phyloP scores from a whole-genome alignment of 1,140 invertebrate genomes.

The Leptopilina clavipes region DNA sequence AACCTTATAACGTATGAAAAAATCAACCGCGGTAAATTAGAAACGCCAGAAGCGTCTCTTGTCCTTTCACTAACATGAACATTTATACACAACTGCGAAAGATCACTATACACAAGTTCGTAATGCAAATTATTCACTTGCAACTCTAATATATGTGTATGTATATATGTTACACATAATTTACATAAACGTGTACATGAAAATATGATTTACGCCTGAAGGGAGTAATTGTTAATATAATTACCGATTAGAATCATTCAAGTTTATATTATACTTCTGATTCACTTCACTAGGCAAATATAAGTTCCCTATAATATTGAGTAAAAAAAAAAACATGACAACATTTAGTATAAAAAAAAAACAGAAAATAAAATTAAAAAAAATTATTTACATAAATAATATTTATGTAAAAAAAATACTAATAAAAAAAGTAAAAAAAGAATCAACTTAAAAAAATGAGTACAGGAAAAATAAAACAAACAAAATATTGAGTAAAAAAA shows the following conservation, averaged over 20 bases:
- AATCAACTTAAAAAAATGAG: too few relatives aligned
- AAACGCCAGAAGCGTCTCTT: slow-evolving; percentile 22
- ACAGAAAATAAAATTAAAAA: too few relatives aligned
- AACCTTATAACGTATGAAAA: neutral
- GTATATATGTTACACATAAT: neutral
- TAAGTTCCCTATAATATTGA: too few relatives aligned
- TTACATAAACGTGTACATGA: neutral
- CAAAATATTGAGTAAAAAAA: too few relatives aligned
- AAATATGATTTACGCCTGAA: neutral
- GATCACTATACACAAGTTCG: neutral
- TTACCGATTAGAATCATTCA: slow-evolving; percentile 1
- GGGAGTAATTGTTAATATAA: neutral
- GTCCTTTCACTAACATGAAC: neutral
- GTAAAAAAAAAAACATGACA: too few relatives aligned
- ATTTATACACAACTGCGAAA: neutral
- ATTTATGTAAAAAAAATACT: too few relatives aligned
- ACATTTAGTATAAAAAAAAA: too few relatives aligned
- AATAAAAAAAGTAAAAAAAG: too few relatives aligned
- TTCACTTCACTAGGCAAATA: neutral
- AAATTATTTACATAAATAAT: too few relatives aligned
- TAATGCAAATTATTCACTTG: neutral
- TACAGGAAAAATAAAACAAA: too few relatives aligned
- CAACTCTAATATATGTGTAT: neutral
- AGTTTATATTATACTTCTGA: neutral
- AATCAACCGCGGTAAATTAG: slow-evolving; percentile 4